Evolutionary conservation across 2,888 invertebrate species (phyloP), one percentile per base, ranked within the genome.

Genomic region (Pardosa pseudoannulata): DNA sequence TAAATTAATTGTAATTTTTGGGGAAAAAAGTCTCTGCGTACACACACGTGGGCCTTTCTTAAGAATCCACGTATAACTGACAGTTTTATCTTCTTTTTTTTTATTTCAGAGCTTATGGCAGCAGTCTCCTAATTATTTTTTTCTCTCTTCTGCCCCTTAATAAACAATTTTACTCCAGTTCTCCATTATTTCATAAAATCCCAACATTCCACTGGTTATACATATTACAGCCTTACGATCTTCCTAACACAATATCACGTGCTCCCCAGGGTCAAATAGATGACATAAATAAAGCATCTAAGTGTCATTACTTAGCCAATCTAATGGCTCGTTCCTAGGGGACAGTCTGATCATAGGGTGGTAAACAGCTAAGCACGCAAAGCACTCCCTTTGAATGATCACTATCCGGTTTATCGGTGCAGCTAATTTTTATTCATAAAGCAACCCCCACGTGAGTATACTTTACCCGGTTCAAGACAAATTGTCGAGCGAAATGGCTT

Each of bases 401-500:
- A 75, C 70, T 82, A 75, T 82, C 70, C 68, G 29, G 32, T 28
- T 31, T 62, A 32, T 75, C 68, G 64, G 41, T 56, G 64, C 46
- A 75, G 46, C 82, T 82, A 82, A 82, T 82, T 82, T 82, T 82
- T 82, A 82, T 82, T 82, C 82, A 82, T 82, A 82, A 74, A 75
- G 70, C 62, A 32, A 67, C 74, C 74, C 56, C 74, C 81, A 50
- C 68, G 23, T 16, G 81, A 31, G 16, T 5, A 65, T 81, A 74
- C 81, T 68, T n/a, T 41, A 62, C 72, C 32, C 50, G 64, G 41
- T 64, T 23, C 27, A 82, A 82, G 82, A 82, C 82, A 82, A 82
- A 82, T 82, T 82, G 82, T 82, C 70, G 64, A 31, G 75, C 75
- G 82, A 82, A 82, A 82, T 82, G 82, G 39, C 74, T 65, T 78